Base-by-base conservation (phyloP, 1,140 invertebrate species). In the Heliothis virescens region DNA sequence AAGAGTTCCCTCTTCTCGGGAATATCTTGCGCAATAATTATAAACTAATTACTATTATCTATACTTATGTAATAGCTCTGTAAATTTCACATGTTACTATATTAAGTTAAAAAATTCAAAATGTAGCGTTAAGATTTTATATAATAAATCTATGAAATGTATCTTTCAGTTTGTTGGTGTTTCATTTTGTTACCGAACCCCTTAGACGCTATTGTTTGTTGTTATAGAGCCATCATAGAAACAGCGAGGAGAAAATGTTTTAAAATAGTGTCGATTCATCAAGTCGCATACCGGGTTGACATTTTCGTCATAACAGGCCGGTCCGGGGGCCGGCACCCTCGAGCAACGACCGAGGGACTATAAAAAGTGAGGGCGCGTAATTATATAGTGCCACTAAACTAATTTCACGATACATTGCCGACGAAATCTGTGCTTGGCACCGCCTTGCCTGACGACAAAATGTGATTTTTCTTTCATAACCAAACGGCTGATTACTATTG, bases 361-460 rank as follows among this genome's bases (percentile, higher is more conserved):
- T 92, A 93, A 93, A 93, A 94, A 93, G 85, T 88, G 85, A 86
- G 90, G 90, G 88, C 86, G 79, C 88, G 88, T 94, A 94, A 94
- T 94, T 94, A 94, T 93, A 94, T 94, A 93, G 90, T 94, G 91
- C 91, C 91, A 93, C 91, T 94, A 94, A 94, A 94, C 93, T 94
- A 94, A 94, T 94, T 94, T 94, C 92, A 94, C 93, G 93, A 94
- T 94, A 94, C 93, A 93, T 94, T 94, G 93, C 89, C 91, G 87
- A 89, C 92, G 89, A 94, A 94, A 94, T 94, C 93, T 94, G 93
- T 92, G 91, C 93, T 92, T 92, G 92, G 92, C 93, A 94, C 93
- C 89, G 89, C 89, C 89, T 88, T 85, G 90, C 89, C 90, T 87
- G 85, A 85, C 87, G 81, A 82, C 91, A 80, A 89, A 92, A 93